phyloP scores from a whole-genome alignment of 2,888 invertebrate genomes.

The Epirrhoe tristata region DNA sequence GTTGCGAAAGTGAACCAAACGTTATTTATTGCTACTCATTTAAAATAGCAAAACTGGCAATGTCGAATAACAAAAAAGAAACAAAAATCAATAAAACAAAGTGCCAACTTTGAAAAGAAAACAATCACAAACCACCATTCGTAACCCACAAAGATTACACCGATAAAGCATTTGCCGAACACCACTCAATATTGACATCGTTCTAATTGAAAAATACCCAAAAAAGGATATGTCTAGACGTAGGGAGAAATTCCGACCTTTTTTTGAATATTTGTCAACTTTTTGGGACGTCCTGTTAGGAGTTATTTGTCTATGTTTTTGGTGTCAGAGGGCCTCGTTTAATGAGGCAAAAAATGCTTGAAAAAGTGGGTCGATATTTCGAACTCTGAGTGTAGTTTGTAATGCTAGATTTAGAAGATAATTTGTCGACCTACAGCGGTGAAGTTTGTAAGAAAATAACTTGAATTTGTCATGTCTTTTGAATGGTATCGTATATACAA shows the following conservation, averaged over 20 bases:
- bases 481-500: no score
- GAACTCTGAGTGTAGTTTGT: conserved; percentile 8
- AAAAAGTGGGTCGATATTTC: conserved; percentile 25
- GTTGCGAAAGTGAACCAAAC: no score
- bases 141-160: conserved; percentile 1
- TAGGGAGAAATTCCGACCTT: conserved; percentile 57
- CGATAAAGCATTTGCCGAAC: background rate
- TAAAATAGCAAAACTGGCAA: no score
- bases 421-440: conserved; percentile 12
- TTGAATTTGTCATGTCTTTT: background rate
- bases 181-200: conserved; percentile 9
- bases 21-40: no score
- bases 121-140: conserved; percentile 6
- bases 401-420: conserved; percentile 2
- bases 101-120: background rate
- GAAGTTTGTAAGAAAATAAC: background rate
- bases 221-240: conserved; percentile 31
- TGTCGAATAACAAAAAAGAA: background rate
- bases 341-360: conserved; percentile 35
- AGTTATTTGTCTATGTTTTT: conserved; percentile 55
- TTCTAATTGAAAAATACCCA: conserved; percentile 38
- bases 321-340: conserved; percentile 39
- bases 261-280: conserved; percentile 65
- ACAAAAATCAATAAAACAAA: background rate
- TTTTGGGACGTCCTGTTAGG: conserved; percentile 47